Conservation (phyloP, 2,888 invertebrate species). For the Leucophenga montana region DNA sequence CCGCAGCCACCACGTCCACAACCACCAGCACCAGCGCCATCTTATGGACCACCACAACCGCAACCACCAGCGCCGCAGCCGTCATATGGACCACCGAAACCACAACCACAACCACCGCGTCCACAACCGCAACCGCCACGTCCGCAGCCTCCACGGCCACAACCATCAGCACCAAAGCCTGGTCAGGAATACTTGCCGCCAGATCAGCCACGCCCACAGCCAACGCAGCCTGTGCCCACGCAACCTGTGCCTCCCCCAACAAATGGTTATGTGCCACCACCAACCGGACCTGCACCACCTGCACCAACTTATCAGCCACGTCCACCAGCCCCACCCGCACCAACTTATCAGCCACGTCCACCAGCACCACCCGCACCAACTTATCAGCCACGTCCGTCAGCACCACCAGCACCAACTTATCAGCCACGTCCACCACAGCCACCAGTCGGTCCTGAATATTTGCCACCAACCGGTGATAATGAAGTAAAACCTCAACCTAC, state of each 20-base stretch:
- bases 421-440: constrained; percentile 40
- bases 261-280: not conserved
- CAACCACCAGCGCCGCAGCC: constrained; percentile 41
- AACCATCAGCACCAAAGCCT: constrained; percentile 25
- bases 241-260: constrained; percentile 12
- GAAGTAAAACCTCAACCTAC: constrained; percentile 42
- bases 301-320: constrained; percentile 48
- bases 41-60: constrained; percentile 39
- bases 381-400: constrained; percentile 39
- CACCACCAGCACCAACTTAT: constrained; percentile 40
- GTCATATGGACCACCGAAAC: constrained; percentile 49
- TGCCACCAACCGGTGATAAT: constrained; percentile 47
- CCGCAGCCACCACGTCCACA: constrained; percentile 48
- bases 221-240: constrained; percentile 16
- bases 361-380: constrained; percentile 30
- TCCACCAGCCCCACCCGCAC: constrained; percentile 44
- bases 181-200: constrained; percentile 32
- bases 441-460: constrained; percentile 45
- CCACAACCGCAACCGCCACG: constrained; percentile 41
- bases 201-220: constrained; percentile 23
- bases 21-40: constrained; percentile 37
- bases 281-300: constrained; percentile 35
- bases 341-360: constrained; percentile 29
- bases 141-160: constrained; percentile 36
- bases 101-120: constrained; percentile 32